Conservation (phyloP, 1,140 invertebrate genomes). For the Drosophila miranda region DNA sequence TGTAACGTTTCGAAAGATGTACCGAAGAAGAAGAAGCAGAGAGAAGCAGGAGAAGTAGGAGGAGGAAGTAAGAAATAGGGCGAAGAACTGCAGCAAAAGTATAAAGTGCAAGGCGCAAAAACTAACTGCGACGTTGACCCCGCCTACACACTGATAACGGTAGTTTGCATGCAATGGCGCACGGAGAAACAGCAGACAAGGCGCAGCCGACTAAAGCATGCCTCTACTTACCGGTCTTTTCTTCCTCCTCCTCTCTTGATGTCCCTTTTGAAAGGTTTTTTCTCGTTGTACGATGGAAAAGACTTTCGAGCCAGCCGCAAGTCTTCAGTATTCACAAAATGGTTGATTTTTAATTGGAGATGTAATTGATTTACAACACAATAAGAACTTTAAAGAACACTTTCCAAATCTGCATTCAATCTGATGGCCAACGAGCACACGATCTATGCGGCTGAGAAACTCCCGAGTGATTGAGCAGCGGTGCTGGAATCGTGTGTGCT, state of each 20-base stretch:
- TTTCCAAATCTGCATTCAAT: constrained; percentile 9
- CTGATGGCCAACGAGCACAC: constrained; percentile 23
- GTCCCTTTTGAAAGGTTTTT: not conserved
- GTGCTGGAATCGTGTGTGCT: constrained; percentile 6
- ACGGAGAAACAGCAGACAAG: constrained; percentile 34
- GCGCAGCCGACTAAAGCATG: constrained; percentile 45
- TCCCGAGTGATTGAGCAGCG: constrained; percentile 65
- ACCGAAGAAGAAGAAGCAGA: constrained; percentile 2
- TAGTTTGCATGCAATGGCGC: constrained; percentile 63
- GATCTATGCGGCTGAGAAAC: constrained; percentile 51
- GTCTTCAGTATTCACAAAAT: constrained; percentile 11
- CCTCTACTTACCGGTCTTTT: constrained; percentile 63
- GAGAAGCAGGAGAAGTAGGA: constrained; percentile 5
- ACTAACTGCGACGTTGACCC: constrained; percentile 46
- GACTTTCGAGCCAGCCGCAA: constrained; percentile 32
- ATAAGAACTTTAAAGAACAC: constrained; percentile 27
- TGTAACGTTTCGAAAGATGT: constrained; percentile 28
- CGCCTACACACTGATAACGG: constrained; percentile 62
- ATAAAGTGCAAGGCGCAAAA: constrained; percentile 46
- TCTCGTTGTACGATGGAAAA: constrained; percentile 1
- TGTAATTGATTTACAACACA: not conserved
- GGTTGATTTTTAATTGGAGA: not conserved
- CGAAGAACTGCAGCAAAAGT: constrained; percentile 30
- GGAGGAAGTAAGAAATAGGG: constrained; percentile 13
- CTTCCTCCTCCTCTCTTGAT: constrained; percentile 3